Base-by-base conservation (phyloP, 92 coral and sea anemone genomes). In the Umimayanthus kanabou region DNA sequence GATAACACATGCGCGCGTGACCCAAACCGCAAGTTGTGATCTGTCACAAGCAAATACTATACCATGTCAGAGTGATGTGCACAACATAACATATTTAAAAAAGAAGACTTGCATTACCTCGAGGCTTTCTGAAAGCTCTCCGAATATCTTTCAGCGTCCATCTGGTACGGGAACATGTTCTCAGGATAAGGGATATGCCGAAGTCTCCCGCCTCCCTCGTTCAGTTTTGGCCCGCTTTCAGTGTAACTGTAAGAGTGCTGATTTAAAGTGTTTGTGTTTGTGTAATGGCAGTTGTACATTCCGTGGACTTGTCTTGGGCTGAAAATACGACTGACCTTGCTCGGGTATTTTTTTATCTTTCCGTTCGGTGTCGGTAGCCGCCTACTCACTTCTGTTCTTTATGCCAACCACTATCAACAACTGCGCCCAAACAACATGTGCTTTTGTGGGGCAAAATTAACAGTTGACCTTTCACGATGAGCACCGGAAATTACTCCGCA, bases 401-500 rank as follows among this genome's bases (percentile, higher is more conserved):
- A 43, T 30, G 87, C 58, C 87, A 67, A 58, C 58, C 77, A 83
- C 64, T 67, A 70, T 67, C 76, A 83, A 69, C 78, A 83, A 67
- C 65, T 39, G 61, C 45, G 40, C 45, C 64, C 45, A 83, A 81
- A 83, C 77, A 70, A 83, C 87, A 83, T 69, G 61, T 29, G 87
- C 87, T 83, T 83, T 83, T 83, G 78, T 83, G 64, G 65, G 61
- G 86, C 71, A 40, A 67, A 82, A 42, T 82, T 67, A 82, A 67
- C 86, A 25, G 78, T 69, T 71, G 87, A 83, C 87, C 87, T 83
- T 66, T 71, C 77, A 70, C 45, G 26, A 42, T 11, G 77, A 25
- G 40, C 64, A 67, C 87, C 87, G 87, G 87, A 83, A 43, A 70
- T 83, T 69, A 83, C 77, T 47, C 25, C 8, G 87, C 78, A 69